Evolutionary conservation across 2,888 invertebrate genomes (phyloP).

Genomic region (Melanchra persicariae): DNA sequence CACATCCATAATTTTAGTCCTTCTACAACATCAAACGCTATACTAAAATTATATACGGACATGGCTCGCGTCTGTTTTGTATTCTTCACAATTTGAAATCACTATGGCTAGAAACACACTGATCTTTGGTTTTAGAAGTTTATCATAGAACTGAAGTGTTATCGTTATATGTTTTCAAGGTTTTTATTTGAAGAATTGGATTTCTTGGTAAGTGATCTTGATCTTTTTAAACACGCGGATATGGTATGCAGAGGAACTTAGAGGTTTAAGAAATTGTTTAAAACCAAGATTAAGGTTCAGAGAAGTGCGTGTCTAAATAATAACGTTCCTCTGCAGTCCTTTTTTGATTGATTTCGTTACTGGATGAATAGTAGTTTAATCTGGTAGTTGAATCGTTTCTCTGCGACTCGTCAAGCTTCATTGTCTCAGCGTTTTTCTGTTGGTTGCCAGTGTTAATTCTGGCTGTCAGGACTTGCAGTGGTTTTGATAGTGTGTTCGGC

Average conservation of each 20-base stretch:
- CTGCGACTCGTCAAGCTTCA: too few species aligned
- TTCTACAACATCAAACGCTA: constrained; percentile 12
- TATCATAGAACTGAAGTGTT: constrained; percentile 10
- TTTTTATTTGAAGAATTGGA: constrained; percentile 14
- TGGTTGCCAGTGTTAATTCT: too few species aligned
- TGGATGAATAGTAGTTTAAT: too few species aligned
- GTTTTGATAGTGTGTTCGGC: too few species aligned
- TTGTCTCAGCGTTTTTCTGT: too few species aligned
- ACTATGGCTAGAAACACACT: constrained; percentile 21
- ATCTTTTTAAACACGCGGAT: background rate
- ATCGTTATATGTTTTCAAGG: constrained; percentile 38
- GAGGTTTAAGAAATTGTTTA: background rate
- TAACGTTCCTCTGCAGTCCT: too few species aligned
- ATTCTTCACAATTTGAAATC: constrained; percentile 38
- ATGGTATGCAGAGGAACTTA: background rate
- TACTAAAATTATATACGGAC: constrained; percentile 4
- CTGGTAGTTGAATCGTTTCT: too few species aligned
- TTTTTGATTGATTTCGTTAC: too few species aligned
- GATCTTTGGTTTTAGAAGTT: constrained; percentile 29
- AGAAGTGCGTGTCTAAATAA: too few species aligned
- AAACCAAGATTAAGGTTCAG: too few species aligned
- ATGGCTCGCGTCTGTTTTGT: constrained; percentile 35
- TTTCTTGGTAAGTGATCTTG: constrained; percentile 13
- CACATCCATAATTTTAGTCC: constrained; percentile 5
- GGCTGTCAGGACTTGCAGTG: too few species aligned